Conservation (phyloP, 2,797 vertebrate species). For the Hozukius guyotensis region DNA sequence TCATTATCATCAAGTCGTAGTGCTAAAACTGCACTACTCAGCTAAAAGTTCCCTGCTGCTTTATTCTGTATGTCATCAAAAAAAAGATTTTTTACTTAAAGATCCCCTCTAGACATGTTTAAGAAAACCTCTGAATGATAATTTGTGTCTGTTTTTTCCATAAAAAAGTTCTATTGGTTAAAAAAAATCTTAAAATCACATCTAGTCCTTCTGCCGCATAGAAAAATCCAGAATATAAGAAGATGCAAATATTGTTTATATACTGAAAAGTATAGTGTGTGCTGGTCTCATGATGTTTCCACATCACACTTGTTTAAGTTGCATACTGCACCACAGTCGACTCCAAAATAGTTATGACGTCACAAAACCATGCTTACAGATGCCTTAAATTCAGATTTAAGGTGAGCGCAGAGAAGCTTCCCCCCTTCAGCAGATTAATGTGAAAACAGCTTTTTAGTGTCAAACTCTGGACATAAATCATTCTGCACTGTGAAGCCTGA, state of each 20-base stretch:
- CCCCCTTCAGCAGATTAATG: background rate
- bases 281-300: background rate
- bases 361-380: background rate
- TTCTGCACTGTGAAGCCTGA: background rate
- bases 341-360: background rate
- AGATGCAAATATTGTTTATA: background rate
- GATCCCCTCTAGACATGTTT: background rate
- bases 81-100: background rate
- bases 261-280: background rate
- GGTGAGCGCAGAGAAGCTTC: background rate
- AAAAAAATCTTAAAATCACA: background rate
- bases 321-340: background rate
- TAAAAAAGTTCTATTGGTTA: background rate
- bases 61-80: background rate
- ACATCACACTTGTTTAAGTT: background rate
- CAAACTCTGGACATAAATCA: background rate
- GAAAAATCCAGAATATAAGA: background rate
- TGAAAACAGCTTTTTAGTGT: background rate
- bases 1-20: conserved; percentile 2
- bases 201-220: background rate
- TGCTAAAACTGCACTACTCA: conserved; percentile 6
- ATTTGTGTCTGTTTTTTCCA: background rate
- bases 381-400: background rate
- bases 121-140: background rate
- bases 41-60: background rate